Evolutionary conservation across 2,797 vertebrate genomes (phyloP).

Genomic region (Lates japonicus): DNA sequence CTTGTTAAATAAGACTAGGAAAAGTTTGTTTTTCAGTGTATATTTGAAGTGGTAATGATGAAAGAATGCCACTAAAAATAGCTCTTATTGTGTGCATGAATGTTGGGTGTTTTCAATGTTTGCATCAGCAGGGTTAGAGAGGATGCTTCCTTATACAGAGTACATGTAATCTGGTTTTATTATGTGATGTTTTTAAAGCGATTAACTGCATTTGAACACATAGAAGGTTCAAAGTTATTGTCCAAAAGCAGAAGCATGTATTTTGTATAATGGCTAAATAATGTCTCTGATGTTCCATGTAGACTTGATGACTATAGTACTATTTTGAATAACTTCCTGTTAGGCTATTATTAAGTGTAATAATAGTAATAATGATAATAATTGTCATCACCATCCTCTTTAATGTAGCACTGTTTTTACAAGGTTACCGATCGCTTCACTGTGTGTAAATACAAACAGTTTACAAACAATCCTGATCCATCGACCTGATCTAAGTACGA

Average conservation of each 20-base stretch:
- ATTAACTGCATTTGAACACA: background rate
- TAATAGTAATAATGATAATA: no score
- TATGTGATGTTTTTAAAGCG: background rate
- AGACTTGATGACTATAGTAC: no score
- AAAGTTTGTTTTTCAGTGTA: background rate
- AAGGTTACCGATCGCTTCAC: no score
- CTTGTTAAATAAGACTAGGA: slow-evolving; percentile 17
- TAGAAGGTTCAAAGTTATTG: background rate
- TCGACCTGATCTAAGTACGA: no score
- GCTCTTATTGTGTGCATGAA: background rate
- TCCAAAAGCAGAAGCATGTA: background rate
- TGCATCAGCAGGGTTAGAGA: background rate
- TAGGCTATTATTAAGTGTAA: no score
- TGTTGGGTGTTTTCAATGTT: background rate
- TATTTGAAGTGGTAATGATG: slow-evolving; percentile 30
- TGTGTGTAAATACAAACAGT: no score
- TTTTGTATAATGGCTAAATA: background rate
- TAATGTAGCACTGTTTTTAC: no score
- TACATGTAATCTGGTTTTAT: background rate
- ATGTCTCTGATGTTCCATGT: background rate
- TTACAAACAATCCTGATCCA: no score
- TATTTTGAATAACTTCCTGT: no score
- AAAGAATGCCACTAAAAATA: slow-evolving; percentile 24
- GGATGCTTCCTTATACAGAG: background rate
- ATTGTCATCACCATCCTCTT: no score